These are phyloP conservation scores for Drosophila testacea DNA, from an alignment of 2,888 invertebrate species.

Conservation along the genomic window DNA sequence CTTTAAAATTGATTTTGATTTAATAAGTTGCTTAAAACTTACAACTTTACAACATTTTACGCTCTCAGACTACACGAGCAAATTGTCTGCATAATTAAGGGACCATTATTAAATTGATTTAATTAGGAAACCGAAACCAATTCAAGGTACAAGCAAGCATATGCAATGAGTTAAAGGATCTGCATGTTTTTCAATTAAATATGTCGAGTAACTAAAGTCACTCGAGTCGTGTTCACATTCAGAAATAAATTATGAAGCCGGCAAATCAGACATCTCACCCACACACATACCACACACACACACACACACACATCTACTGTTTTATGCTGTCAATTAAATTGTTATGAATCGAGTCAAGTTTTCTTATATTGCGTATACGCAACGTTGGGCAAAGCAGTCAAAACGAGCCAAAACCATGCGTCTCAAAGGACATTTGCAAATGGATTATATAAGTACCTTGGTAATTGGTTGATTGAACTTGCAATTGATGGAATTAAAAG, in stretches of 20 bases:
- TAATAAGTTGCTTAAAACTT: no score
- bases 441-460: slow-evolving; percentile 27
- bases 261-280: neutral
- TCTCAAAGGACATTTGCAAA: slow-evolving; percentile 33
- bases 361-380: slow-evolving; percentile 45
- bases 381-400: slow-evolving; percentile 3
- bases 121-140: neutral
- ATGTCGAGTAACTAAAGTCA: slow-evolving; percentile 14
- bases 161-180: slow-evolving; percentile 31
- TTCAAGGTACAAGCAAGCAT: neutral
- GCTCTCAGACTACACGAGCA: neutral
- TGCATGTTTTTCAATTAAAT: slow-evolving; percentile 19
- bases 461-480: slow-evolving; percentile 27
- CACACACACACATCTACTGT: neutral
- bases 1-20: no score
- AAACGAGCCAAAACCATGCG: neutral
- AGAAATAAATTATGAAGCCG: slow-evolving; percentile 37
- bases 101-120: slow-evolving; percentile 25
- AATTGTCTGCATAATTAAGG: slow-evolving; percentile 12
- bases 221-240: slow-evolving; percentile 26
- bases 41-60: neutral
- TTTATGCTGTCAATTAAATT: slow-evolving; percentile 43
- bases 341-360: slow-evolving; percentile 13
- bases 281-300: neutral
- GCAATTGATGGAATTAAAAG: slow-evolving; percentile 20